phyloP scores from a whole-genome alignment of 2,113 vertebrate genomes.

The Axis porcinus region DNA sequence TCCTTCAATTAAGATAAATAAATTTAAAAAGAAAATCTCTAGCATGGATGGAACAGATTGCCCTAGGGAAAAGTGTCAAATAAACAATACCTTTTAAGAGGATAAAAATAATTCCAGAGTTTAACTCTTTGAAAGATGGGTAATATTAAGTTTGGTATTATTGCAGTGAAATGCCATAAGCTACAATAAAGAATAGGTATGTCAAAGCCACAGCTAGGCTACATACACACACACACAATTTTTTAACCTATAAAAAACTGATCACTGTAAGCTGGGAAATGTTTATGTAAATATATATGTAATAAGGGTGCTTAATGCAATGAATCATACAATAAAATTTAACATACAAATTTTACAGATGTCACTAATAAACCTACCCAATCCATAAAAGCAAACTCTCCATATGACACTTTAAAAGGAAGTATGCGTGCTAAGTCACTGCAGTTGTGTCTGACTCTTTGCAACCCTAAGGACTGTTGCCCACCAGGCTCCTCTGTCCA shows the following conservation, averaged over 20 bases:
- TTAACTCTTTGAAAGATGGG: not conserved
- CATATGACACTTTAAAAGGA: not conserved
- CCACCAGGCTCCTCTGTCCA: not conserved
- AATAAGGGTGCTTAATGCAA: not conserved
- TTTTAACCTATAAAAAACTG: not conserved
- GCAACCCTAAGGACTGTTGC: not conserved
- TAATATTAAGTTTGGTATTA: not conserved
- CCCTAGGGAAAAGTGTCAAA: not conserved
- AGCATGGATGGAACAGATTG: not conserved
- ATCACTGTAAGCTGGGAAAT: not conserved
- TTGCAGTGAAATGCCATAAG: not conserved
- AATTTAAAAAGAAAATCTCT: not conserved
- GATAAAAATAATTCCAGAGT: slow-evolving; percentile 9
- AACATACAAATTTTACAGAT: not conserved
- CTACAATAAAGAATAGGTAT: not conserved
- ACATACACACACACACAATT: not conserved
- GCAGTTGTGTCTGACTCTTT: not conserved
- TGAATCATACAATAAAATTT: not conserved
- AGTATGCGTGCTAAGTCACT: not conserved
- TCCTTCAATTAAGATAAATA: not conserved
- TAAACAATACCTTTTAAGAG: not conserved
- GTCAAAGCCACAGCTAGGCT: not conserved
- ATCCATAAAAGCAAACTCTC: not conserved
- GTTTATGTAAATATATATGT: not conserved
- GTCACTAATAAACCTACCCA: not conserved